Base-by-base conservation (phyloP, 1,140 invertebrate genomes). In the Drosophila yakuba region DNA sequence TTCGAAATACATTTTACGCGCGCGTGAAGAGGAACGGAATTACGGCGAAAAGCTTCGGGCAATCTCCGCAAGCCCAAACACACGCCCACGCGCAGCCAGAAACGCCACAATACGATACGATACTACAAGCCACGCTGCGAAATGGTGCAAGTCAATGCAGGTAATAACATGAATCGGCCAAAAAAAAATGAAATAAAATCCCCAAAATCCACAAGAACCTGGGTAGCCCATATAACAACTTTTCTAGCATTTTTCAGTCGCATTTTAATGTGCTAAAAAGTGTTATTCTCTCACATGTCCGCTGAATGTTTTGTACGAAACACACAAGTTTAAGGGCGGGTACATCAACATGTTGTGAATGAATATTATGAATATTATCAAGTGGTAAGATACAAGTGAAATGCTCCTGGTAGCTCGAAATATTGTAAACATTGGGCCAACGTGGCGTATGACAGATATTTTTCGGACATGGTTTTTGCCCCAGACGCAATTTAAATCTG, bases 121-220 rank as follows among this genome's bases (percentile, higher is more conserved):
- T 32, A 32, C 32, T 32, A 32, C 8, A 10, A 32, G 32, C 10
- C 10, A 39, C 20, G 35, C 17, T 44, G 51, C 66, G 32, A 56
- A 79, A 88, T 88, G 83, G 83, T 88, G 79, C 83, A 89, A 89
- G 83, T 72, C 78, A 88, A 44, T 83, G 75, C 83, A 88, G 83
- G 83, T 88, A 88, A 63, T 79, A 75, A 61, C 64, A 68, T 28
- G 54, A 47, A 68, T 68, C 60, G n/a, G n/a, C 28, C 11, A 0
- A 3, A 10, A 23, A 28, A 44, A 17, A 4, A 4, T 0, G 25
- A 25, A 41, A n/a, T 2, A 17, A 8, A 43, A 3, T 10, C 7
- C 32, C 32, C 36, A 39, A 39, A 39, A 39, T 12, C 11, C 38
- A 39, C 12, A 14, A 39, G 5, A 14, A 14, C 38, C 36, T 6